These are phyloP conservation scores for Nomada lathburiana DNA, from an alignment of 2,888 invertebrate genomes.

Conservation along the genomic window DNA sequence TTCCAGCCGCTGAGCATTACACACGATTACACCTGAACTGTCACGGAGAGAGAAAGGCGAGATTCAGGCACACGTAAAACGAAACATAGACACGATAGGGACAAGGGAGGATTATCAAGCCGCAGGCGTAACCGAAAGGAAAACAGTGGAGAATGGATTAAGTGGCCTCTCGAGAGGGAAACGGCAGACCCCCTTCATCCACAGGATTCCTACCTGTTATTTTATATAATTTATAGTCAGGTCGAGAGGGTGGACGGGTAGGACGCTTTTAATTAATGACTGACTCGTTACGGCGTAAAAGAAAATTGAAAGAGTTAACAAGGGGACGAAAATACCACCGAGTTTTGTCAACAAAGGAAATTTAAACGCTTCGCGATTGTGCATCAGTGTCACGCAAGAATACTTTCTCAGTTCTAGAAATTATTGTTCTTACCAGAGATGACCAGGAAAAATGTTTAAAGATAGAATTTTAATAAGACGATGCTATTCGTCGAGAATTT, in stretches of 20 bases:
- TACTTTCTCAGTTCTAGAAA: not conserved
- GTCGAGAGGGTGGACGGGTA: not conserved
- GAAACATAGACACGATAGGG: not conserved
- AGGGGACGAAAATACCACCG: not conserved
- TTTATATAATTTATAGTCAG: slow-evolving; percentile 26
- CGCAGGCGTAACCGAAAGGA: not conserved
- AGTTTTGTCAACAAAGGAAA: not conserved
- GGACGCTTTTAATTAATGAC: slow-evolving; percentile 29
- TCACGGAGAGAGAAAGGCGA: not conserved
- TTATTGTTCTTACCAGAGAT: not conserved
- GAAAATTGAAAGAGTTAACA: not conserved
- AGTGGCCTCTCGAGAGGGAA: not conserved
- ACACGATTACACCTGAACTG: not conserved
- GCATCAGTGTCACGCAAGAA: not conserved
- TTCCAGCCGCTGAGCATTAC: slow-evolving; percentile 6
- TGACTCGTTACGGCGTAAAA: not conserved
- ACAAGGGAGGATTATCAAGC: slow-evolving; percentile 8
- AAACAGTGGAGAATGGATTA: slow-evolving; percentile 7
- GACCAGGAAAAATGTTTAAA: too few species aligned
- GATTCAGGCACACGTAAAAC: slow-evolving; percentile 2
- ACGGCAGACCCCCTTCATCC: not conserved
- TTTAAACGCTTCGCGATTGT: not conserved
- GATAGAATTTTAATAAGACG: not conserved
- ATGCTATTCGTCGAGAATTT: not conserved
- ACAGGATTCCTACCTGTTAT: slow-evolving; percentile 12